Evolutionary conservation across 2,113 vertebrate genomes (phyloP).

Genomic region (Pagrus major): DNA sequence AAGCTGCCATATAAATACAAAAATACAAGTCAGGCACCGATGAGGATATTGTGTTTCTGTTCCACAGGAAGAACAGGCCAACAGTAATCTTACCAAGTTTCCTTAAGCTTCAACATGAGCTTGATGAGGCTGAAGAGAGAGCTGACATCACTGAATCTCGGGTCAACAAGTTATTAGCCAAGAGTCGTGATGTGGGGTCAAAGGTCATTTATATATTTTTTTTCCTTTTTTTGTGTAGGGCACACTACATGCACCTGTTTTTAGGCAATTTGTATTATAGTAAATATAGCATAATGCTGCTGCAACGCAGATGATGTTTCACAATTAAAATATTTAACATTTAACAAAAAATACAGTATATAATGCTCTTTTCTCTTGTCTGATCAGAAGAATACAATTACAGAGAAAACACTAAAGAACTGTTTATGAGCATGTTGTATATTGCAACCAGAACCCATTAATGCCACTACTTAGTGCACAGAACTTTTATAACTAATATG

Average conservation of each 20-base stretch:
- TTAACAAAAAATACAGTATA: not conserved
- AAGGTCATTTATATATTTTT: slow-evolving; percentile 67
- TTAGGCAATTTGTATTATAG: fast-evolving
- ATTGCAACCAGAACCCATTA: not conserved
- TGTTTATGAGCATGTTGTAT: not conserved
- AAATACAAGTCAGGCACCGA: not conserved
- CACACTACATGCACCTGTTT: not conserved
- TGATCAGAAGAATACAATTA: not conserved
- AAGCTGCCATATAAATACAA: too few species aligned
- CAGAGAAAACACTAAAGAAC: not conserved
- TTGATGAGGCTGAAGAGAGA: slow-evolving; percentile 82
- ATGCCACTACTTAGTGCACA: not conserved
- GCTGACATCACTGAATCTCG: slow-evolving; percentile 84
- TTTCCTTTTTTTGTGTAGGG: not conserved
- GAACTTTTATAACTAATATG: not conserved
- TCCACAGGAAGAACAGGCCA: slow-evolving; percentile 82
- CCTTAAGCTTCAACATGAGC: slow-evolving; percentile 79
- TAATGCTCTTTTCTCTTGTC: not conserved
- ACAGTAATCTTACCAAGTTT: slow-evolving; percentile 79
- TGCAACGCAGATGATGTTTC: not conserved
- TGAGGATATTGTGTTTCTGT: not conserved
- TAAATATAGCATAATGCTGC: not conserved
- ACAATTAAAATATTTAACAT: not conserved
- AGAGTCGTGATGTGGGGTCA: slow-evolving; percentile 78
- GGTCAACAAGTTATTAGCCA: slow-evolving; percentile 84